A percentile compares a stretch with the other conserved stretches of the same genome.
phyloP scores from a whole-genome alignment of 2,113 vertebrate species.

The Pteropus alecto region DNA sequence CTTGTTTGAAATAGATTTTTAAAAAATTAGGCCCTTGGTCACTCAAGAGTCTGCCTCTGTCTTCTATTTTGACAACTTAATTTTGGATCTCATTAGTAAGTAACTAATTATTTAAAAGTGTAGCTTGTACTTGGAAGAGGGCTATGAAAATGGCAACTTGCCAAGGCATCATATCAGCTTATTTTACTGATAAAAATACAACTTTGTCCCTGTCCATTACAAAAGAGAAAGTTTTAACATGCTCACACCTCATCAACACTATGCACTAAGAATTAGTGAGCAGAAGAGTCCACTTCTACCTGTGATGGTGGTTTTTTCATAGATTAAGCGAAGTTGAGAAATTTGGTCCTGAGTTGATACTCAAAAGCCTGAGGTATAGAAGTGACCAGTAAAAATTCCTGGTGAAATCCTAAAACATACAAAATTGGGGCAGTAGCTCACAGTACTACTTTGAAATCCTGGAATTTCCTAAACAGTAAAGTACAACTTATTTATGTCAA shows the following conservation, averaged over 20 bases:
- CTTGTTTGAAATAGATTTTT: not conserved
- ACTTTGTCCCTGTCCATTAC: constrained; percentile 54
- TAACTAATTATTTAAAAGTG: constrained; percentile 75
- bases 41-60: constrained; percentile 55
- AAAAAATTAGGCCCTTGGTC: constrained; percentile 52
- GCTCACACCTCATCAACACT: constrained; percentile 14
- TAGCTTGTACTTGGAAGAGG: constrained; percentile 63
- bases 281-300: not conserved
- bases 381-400: not conserved
- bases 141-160: constrained; percentile 60
- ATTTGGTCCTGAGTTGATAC: not conserved
- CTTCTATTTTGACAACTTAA: constrained; percentile 72
- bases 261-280: not conserved
- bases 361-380: not conserved
- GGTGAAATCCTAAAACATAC: not conserved
- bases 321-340: not conserved
- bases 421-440: not conserved
- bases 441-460: not conserved
- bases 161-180: constrained; percentile 68
- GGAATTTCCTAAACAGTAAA: not conserved
- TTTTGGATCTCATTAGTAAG: constrained; percentile 71
- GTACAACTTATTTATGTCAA: not conserved
- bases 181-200: constrained; percentile 62
- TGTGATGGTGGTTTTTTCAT: not conserved
- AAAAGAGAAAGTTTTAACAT: constrained; percentile 26